Evolutionary conservation across 2,113 vertebrate genomes (phyloP).

Genomic region (Caracal caracal): DNA sequence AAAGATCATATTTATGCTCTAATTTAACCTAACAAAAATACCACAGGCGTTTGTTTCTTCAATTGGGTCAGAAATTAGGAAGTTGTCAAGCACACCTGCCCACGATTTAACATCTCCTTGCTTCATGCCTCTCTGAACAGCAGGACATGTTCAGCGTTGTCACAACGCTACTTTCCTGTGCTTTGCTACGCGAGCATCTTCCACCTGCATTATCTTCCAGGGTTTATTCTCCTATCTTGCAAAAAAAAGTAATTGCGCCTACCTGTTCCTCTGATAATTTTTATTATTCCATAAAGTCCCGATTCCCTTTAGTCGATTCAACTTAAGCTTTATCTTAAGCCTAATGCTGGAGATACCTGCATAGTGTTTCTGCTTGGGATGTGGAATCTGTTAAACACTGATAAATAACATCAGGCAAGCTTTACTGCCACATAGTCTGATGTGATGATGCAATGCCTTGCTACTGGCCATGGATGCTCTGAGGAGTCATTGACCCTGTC

Average conservation of each 20-base stretch:
- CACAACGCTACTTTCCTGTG: not conserved
- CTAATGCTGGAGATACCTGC: not conserved
- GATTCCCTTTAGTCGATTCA: not conserved
- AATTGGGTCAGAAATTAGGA: conserved; percentile 48
- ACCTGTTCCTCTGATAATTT: not conserved
- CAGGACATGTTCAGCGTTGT: not conserved
- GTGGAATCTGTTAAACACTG: not conserved
- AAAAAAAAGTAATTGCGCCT: not conserved
- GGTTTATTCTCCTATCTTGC: conserved; percentile 34
- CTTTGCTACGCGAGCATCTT: not conserved
- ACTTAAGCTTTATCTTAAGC: not conserved
- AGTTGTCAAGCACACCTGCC: conserved; percentile 20
- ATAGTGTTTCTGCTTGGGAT: not conserved
- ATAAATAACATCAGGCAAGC: not conserved
- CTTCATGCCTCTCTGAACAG: conserved; percentile 33
- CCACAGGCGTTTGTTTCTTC: conserved; percentile 56
- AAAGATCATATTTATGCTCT: conserved; percentile 25
- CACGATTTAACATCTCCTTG: not conserved
- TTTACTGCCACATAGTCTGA: not conserved
- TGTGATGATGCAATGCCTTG: not conserved
- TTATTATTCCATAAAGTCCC: not conserved
- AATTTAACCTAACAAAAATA: conserved; percentile 46
- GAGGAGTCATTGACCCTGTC: not conserved
- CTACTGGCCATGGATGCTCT: not conserved
- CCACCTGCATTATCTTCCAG: conserved; percentile 13